Evolutionary conservation across 2,113 vertebrate species (phyloP).

Genomic region (Poicephalus meyeri): DNA sequence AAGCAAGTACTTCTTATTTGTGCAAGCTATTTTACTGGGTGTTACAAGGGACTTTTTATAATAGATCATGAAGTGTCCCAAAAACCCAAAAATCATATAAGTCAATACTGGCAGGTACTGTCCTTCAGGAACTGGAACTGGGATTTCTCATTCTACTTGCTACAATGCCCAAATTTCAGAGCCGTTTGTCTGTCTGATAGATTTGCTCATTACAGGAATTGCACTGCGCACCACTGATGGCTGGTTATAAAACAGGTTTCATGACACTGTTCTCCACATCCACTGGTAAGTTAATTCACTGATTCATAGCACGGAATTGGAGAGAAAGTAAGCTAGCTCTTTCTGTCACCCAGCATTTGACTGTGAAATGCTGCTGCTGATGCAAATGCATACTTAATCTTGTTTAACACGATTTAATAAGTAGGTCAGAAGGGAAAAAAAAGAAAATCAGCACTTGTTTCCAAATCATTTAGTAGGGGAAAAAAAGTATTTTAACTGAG

Average conservation of each 20-base stretch:
- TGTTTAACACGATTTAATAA: constrained; percentile 57
- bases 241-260: constrained; percentile 56
- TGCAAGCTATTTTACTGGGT: background rate
- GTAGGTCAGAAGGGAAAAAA: constrained; percentile 27
- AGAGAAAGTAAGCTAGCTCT: constrained; percentile 38
- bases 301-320: constrained; percentile 41
- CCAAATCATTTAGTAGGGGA: background rate
- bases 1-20: background rate
- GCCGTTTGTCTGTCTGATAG: constrained; percentile 3
- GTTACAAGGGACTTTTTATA: background rate
- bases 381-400: constrained; percentile 44
- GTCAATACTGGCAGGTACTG: background rate
- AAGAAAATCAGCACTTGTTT: constrained; percentile 1
- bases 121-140: background rate
- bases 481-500: background rate
- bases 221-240: background rate
- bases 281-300: constrained; percentile 49
- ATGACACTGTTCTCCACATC: constrained; percentile 3
- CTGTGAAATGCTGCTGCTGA: constrained; percentile 30
- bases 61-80: background rate
- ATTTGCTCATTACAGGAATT: constrained; percentile 60
- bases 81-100: background rate
- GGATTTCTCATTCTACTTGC: background rate
- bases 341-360: constrained; percentile 40
- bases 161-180: background rate